Evolutionary conservation across 2,113 vertebrate species (phyloP).

Genomic region (Periophthalmus modestus): DNA sequence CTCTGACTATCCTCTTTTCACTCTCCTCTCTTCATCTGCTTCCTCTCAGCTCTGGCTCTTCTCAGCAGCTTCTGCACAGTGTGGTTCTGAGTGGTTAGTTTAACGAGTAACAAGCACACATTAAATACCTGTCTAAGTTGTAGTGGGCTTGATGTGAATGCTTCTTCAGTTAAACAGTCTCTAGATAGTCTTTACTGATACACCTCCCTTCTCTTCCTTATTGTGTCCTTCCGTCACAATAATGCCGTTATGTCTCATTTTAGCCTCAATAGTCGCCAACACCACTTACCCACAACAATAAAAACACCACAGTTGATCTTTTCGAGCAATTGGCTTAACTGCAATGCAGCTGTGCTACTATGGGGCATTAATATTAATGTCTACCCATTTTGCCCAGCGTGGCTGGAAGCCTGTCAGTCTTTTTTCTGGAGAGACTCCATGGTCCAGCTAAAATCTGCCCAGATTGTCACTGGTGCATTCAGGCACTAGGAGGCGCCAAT

Average conservation of each 20-base stretch:
- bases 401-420: constrained; percentile 72
- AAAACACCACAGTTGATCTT: constrained; percentile 44
- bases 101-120: constrained; percentile 17
- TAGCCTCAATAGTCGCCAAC: constrained; percentile 24
- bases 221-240: constrained; percentile 4
- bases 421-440: constrained; percentile 42
- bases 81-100: constrained; percentile 28
- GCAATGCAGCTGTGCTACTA: constrained; percentile 75
- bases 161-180: constrained; percentile 20
- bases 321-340: constrained; percentile 70
- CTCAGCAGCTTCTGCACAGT: constrained; percentile 19
- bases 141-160: constrained; percentile 7
- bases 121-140: constrained; percentile 13
- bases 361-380: constrained; percentile 78
- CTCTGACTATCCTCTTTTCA: too few relatives aligned
- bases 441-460: constrained; percentile 42
- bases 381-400: constrained; percentile 66
- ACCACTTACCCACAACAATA: constrained; percentile 29
- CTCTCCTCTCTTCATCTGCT: not conserved
- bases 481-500: constrained; percentile 44
- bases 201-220: constrained; percentile 13
- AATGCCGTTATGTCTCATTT: constrained; percentile 8
- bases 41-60: constrained; percentile 19
- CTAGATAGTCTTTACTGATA: constrained; percentile 8
- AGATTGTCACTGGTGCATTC: constrained; percentile 7